Conservation (phyloP, 2,797 vertebrate species). For the Molossus alvarezi region DNA sequence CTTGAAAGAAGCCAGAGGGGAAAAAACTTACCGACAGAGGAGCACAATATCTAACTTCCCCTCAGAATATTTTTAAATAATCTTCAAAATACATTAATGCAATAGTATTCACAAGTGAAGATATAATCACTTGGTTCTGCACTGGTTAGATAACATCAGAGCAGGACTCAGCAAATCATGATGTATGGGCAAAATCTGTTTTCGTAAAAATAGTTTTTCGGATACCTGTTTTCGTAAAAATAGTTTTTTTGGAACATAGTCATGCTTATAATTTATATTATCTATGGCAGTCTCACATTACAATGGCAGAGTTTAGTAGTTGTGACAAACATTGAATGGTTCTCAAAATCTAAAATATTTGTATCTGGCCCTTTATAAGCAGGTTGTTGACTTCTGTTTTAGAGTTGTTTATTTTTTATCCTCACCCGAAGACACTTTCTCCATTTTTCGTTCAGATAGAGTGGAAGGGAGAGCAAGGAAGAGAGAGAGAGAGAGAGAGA, state of each 20-base stretch:
- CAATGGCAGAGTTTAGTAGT: background rate
- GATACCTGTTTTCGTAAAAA: background rate
- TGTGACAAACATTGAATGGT: background rate
- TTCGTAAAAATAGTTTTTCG: background rate
- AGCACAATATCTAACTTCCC: background rate
- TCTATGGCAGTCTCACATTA: background rate
- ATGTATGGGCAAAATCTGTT: background rate
- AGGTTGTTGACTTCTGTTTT: background rate
- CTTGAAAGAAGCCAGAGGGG: background rate
- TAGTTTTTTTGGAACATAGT: background rate
- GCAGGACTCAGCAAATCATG: background rate
- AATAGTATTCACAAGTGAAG: slow-evolving; percentile 20
- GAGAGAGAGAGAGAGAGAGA: too few species aligned
- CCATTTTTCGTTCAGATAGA: too few species aligned
- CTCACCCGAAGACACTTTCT: too few species aligned
- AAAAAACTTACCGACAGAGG: background rate
- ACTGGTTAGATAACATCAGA: background rate
- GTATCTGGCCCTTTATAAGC: background rate
- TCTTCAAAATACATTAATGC: slow-evolving; percentile 21
- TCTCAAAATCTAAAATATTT: slow-evolving; percentile 1
- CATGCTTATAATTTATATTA: background rate
- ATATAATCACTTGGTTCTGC: background rate
- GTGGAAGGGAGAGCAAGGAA: too few species aligned
- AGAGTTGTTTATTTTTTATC: background rate
- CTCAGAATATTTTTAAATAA: background rate